phyloP scores from a whole-genome alignment of 92 coral and sea anemone species.

The Epizoanthus ramosus region DNA sequence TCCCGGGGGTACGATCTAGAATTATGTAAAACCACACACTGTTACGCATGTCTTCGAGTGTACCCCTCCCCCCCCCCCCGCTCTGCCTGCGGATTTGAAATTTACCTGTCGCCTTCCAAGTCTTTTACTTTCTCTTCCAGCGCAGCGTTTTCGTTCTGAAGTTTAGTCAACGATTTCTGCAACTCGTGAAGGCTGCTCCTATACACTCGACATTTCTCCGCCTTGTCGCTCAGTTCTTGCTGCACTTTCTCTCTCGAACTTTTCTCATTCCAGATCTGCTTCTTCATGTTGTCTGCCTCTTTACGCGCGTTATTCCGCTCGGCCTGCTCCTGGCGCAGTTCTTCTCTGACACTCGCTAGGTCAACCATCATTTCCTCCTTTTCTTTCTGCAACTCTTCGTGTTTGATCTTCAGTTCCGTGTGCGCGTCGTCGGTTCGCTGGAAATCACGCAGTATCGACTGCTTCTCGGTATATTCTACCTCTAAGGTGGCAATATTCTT shows the following conservation, averaged over 20 bases:
- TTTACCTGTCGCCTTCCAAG: slow-evolving; percentile 65
- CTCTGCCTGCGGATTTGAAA: background rate
- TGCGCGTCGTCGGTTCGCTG: slow-evolving; percentile 71
- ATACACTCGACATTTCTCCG: slow-evolving; percentile 63
- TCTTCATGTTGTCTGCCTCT: slow-evolving; percentile 77
- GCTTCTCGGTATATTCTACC: slow-evolving; percentile 74
- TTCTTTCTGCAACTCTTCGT: slow-evolving; percentile 82
- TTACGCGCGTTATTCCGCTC: slow-evolving; percentile 84
- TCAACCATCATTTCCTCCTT: slow-evolving; percentile 81
- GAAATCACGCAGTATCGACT: slow-evolving; percentile 65
- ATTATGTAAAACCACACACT: too few species aligned
- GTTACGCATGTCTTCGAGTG: too few species aligned
- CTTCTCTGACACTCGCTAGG: slow-evolving; percentile 74
- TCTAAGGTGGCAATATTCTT: slow-evolving; percentile 90
- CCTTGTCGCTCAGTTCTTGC: slow-evolving; percentile 77
- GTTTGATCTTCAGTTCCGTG: slow-evolving; percentile 72
- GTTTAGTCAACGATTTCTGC: slow-evolving; percentile 69
- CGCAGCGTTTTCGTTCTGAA: slow-evolving; percentile 67
- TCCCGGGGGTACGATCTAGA: too few species aligned
- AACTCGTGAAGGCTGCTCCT: slow-evolving; percentile 76
- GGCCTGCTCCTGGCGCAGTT: slow-evolving; percentile 66
- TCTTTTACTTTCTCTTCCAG: slow-evolving; percentile 75
- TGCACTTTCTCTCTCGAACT: slow-evolving; percentile 72
- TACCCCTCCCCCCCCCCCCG: too few species aligned
- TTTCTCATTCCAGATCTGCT: slow-evolving; percentile 76